Evolutionary conservation across 2,888 invertebrate species (phyloP), one percentile per base, ranked within the genome.

Genomic region (Thymelicus sylvestris): DNA sequence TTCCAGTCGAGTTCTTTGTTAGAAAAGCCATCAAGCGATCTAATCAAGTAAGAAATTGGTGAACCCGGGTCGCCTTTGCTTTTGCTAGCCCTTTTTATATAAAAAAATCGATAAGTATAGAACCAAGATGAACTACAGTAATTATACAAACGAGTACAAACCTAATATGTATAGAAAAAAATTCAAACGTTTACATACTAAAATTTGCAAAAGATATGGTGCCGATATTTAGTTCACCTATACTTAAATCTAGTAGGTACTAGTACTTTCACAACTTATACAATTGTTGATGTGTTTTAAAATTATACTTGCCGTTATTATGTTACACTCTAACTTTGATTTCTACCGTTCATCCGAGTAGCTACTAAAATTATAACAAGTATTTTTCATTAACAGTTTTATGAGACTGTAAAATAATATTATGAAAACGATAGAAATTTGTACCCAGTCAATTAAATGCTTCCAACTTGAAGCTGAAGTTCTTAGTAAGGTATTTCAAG

Each of bases 31-130:
- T 93, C 91, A 91, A 81, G 81, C 82, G 81, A 86, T 83, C 87
- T 88, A 91, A 91, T 92, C 90, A 91, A 91, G 90, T 91, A 92
- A 90, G 90, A 92, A 92, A 92, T 92, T 91, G 91, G 87, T 88
- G 89, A 88, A 89, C 88, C 86, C 84, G 81, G 75, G 57, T 38
- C 7, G 57, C 6, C 3, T 19, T 31, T 57, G 31, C 6, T 57
- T 12, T 15, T 2, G 60, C 7, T 65, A 52, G 15, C 59, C 70
- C 39, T 52, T 70, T 69, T 63, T 57, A 48, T 41, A 50, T 15
- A 60, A 57, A 57, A 52, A 55, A 5, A 15, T 5, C 5, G n/a
- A 7, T 12, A 8, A 7, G 10, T 52, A 12, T 52, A 52, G 8
- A 15, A 19, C 5, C 6, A n/a, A 48, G 19, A 52, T 19, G 8